Evolutionary conservation across 1,140 invertebrate species (phyloP).

Genomic region (Ditylenchus dipsaci): DNA sequence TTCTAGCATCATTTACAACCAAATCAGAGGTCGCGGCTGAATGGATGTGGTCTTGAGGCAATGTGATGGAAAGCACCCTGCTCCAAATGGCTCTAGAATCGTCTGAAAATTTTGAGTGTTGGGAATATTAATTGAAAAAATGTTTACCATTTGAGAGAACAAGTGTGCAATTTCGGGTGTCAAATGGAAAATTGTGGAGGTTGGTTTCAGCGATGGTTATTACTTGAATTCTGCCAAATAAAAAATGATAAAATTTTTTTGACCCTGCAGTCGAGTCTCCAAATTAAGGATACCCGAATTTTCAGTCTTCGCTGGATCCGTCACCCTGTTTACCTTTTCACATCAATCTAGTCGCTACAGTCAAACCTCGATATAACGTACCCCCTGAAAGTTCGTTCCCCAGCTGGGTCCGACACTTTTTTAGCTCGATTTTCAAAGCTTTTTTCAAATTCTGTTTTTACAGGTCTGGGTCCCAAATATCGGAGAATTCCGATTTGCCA

Average conservation of each 20-base stretch:
- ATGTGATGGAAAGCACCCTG: not conserved
- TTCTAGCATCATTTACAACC: not conserved
- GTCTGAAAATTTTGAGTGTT: not conserved
- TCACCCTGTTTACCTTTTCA: too few relatives aligned
- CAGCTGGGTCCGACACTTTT: too few relatives aligned
- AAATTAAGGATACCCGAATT: too few relatives aligned
- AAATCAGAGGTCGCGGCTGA: not conserved
- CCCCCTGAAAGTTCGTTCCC: too few relatives aligned
- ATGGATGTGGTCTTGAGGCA: not conserved
- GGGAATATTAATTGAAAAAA: not conserved
- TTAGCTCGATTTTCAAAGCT: too few relatives aligned
- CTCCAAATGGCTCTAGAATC: conserved; percentile 4
- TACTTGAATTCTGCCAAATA: conserved; percentile 9
- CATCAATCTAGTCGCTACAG: too few relatives aligned
- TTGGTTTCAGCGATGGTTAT: not conserved
- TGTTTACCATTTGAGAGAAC: conserved; percentile 8
- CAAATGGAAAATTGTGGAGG: conserved; percentile 6
- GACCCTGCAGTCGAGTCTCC: too few relatives aligned
- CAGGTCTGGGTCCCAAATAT: too few relatives aligned
- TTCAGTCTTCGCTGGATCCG: too few relatives aligned
- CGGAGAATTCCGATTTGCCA: too few relatives aligned
- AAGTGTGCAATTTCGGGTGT: conserved; percentile 3
- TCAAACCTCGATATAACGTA: too few relatives aligned
- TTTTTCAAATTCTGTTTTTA: too few relatives aligned
- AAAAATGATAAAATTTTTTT: not conserved